Base-by-base conservation (phyloP, 2,797 vertebrate species). In the Cuculus canorus region DNA sequence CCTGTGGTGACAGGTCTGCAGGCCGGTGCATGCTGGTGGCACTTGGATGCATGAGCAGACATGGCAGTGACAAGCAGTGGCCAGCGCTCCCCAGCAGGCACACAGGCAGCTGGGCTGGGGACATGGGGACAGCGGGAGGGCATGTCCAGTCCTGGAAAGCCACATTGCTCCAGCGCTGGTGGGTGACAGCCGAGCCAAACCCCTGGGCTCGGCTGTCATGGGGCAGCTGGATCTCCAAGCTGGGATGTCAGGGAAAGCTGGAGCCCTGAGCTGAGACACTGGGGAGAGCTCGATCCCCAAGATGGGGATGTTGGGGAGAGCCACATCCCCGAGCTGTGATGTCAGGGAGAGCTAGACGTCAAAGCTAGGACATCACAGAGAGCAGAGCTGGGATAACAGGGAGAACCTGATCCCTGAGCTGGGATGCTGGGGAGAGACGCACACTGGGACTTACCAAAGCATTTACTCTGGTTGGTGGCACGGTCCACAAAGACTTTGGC, bases 401-500 rank as follows among this genome's bases (percentile, higher is more conserved):
- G 37, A 57, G 12, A 82, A 47, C 32, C 4, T 4, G 33, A 65
- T 1, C 16, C 5, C 35, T 2, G 13, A 17, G 23, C 48, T 33
- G 61, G 30, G 43, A 30, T 18, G 15, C 7, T 12, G 8, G 57
- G 48, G 57, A 59, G 37, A 69, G 32, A 48, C 6, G 4, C 17
- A 10, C 9, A 11, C 14, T 3, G 1, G 79, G 59, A 96, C 98
- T 98, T 91, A 98, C 98, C 98, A 79, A 98, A 98, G 97, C 98
- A 98, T 96, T 98, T 98, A 96, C 98, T 98, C 97, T 98, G 98
- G 97, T 98, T 98, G 92, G 98, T 98, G 97, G 98, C 98, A 94
- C 98, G 97, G 92, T 98, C 98, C 95, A 98, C 98, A 97, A 98
- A 98, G 90, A 98, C 98, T 98, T 98, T 98, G 97, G 98, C 98